Evolutionary conservation across 2,113 vertebrate genomes (phyloP).

Genomic region (Mesitornis unicolor): DNA sequence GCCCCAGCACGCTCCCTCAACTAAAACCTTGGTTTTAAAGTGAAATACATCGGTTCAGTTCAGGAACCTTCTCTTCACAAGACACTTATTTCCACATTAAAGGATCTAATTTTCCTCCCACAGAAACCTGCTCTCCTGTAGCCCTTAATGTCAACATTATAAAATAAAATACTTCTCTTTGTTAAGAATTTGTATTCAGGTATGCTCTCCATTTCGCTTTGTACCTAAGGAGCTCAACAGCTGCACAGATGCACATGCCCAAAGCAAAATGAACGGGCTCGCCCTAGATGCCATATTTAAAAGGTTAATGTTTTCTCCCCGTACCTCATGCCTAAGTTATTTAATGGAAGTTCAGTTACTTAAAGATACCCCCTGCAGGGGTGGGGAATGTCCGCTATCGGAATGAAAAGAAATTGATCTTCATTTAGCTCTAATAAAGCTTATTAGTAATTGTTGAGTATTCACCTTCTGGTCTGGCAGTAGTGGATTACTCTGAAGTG

Average conservation of each 20-base stretch:
- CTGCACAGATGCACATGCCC: not conserved
- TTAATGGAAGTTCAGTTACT: slow-evolving; percentile 4
- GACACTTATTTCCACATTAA: slow-evolving; percentile 25
- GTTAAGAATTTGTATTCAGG: not conserved
- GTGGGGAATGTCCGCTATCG: not conserved
- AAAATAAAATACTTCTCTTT: slow-evolving; percentile 1
- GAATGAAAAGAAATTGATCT: slow-evolving; percentile 42
- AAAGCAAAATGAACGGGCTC: slow-evolving; percentile 6
- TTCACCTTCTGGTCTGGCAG: slow-evolving; percentile 99
- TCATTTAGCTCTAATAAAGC: slow-evolving; percentile 70
- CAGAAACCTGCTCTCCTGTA: not conserved
- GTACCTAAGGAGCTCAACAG: not conserved
- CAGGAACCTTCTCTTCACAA: slow-evolving; percentile 43
- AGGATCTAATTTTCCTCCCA: slow-evolving; percentile 22
- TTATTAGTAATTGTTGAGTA: slow-evolving; percentile 74
- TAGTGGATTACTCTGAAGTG: slow-evolving; percentile 98
- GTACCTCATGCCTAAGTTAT: not conserved
- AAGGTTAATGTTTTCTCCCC: not conserved
- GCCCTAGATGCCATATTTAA: not conserved
- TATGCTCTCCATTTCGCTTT: not conserved
- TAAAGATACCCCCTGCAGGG: slow-evolving; percentile 9
- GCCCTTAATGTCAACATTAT: slow-evolving; percentile 25
- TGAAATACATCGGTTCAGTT: not conserved
- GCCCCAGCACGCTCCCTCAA: slow-evolving; percentile 12
- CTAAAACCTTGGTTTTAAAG: slow-evolving; percentile 11